Evolutionary conservation across 1,140 invertebrate genomes (phyloP).

Genomic region (Drosophila melanogaster): DNA sequence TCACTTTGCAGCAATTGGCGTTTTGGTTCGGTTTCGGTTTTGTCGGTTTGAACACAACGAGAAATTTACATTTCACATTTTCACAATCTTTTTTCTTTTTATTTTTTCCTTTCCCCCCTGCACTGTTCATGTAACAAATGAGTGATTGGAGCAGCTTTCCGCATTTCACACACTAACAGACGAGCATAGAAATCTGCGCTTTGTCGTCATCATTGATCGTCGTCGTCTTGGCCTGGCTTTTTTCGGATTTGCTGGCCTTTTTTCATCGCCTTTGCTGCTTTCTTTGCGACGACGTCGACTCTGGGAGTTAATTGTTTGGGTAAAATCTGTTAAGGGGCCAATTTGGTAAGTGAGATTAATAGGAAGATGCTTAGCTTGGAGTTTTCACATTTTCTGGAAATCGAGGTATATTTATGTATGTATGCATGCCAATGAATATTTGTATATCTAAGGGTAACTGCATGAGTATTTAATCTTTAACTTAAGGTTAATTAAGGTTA

Average conservation of each 20-base stretch:
- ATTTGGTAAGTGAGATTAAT: slow-evolving; percentile 39
- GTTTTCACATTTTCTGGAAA: neutral
- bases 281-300: slow-evolving; percentile 31
- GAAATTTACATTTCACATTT: slow-evolving; percentile 81
- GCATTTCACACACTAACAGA: slow-evolving; percentile 64
- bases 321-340: slow-evolving; percentile 31
- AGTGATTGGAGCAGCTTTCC: slow-evolving; percentile 74
- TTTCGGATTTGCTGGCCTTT: slow-evolving; percentile 43
- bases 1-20: slow-evolving; percentile 79
- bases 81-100: slow-evolving; percentile 62
- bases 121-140: slow-evolving; percentile 68
- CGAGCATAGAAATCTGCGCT: slow-evolving; percentile 62
- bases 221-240: slow-evolving; percentile 26
- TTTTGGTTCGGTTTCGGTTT: slow-evolving; percentile 63
- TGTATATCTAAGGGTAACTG: too few relatives aligned
- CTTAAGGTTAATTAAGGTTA: too few relatives aligned
- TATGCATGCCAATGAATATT: too few relatives aligned
- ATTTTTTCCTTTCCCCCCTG: neutral
- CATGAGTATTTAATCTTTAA: too few relatives aligned
- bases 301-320: slow-evolving; percentile 39
- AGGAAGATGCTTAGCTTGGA: slow-evolving; percentile 1
- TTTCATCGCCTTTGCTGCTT: slow-evolving; percentile 38
- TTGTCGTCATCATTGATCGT: slow-evolving; percentile 61
- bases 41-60: slow-evolving; percentile 45
- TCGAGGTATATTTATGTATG: too few relatives aligned